Conservation (phyloP, 2,888 invertebrate species). For the Eudasyphora cyanicolor region DNA sequence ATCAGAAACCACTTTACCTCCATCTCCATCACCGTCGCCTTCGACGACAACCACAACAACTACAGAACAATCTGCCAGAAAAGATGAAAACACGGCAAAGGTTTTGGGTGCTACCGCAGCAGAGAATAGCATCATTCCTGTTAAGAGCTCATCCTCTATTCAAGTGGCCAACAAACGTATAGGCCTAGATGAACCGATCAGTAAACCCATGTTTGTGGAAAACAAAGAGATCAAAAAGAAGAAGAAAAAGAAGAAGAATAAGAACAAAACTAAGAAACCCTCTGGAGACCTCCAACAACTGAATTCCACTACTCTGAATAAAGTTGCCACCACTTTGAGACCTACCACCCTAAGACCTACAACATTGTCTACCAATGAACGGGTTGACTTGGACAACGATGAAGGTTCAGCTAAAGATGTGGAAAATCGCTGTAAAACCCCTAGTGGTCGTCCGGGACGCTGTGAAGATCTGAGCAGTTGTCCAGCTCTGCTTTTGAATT, state of each 20-base stretch:
- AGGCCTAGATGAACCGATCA: constrained; percentile 67
- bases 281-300: constrained; percentile 69
- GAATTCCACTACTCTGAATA: constrained; percentile 63
- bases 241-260: constrained; percentile 76
- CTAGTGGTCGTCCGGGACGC: constrained; percentile 88
- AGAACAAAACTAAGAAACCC: constrained; percentile 77
- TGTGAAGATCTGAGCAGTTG: constrained; percentile 95
- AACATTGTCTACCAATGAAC: constrained; percentile 32
- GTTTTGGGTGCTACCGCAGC: constrained; percentile 56
- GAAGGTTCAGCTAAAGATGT: constrained; percentile 81
- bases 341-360: constrained; percentile 70
- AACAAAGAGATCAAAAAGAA: constrained; percentile 77
- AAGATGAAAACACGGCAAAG: constrained; percentile 62
- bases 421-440: constrained; percentile 88
- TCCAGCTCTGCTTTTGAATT: constrained; percentile 90
- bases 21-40: constrained; percentile 20
- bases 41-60: constrained; percentile 36
- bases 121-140: constrained; percentile 69
- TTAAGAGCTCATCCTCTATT: constrained; percentile 56
- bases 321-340: constrained; percentile 72
- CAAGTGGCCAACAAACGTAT: constrained; percentile 72
- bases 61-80: constrained; percentile 16
- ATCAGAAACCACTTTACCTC: constrained; percentile 15
- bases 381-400: neutral
- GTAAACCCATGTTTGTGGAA: constrained; percentile 74